Evolutionary conservation across 2,888 invertebrate genomes (phyloP).

Genomic region (Acronicta psi): DNA sequence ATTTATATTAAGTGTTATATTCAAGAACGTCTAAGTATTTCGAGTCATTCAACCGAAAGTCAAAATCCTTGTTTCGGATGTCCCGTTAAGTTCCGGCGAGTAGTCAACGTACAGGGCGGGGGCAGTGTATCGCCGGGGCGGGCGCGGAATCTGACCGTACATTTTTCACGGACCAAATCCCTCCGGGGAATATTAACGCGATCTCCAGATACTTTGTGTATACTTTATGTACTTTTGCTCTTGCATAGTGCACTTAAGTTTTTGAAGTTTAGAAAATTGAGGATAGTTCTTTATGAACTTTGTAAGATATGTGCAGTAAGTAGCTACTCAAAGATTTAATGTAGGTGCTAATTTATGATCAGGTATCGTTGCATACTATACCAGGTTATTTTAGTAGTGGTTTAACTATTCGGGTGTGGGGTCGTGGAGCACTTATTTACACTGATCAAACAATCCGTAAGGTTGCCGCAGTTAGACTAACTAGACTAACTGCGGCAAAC

Average conservation of each 20-base stretch:
- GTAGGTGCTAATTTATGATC: background rate
- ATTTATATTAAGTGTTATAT: too few relatives aligned
- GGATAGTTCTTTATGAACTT: slow-evolving; percentile 13
- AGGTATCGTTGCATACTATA: background rate
- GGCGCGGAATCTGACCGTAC: slow-evolving; percentile 59
- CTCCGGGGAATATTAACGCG: slow-evolving; percentile 59
- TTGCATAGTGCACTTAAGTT: slow-evolving; percentile 21
- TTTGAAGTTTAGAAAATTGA: slow-evolving; percentile 26
- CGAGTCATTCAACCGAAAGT: too few relatives aligned
- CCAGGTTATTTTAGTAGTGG: too few relatives aligned
- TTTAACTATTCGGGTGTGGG: too few relatives aligned
- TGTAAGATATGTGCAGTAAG: background rate
- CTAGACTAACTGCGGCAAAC: too few relatives aligned
- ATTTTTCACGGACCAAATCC: slow-evolving; percentile 57
- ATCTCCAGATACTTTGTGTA: slow-evolving; percentile 50
- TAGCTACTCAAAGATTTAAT: background rate
- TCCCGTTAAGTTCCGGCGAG: slow-evolving; percentile 4
- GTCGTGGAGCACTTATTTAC: too few relatives aligned
- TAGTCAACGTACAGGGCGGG: slow-evolving; percentile 10
- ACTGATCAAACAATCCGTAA: too few relatives aligned
- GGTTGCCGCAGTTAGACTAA: too few relatives aligned
- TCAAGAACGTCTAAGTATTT: too few relatives aligned
- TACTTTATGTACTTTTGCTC: slow-evolving; percentile 29
- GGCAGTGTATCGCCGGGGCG: slow-evolving; percentile 46
- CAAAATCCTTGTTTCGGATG: background rate